Conservation (phyloP, 2,797 vertebrate species). For the Phrynocephalus vlangalii region DNA sequence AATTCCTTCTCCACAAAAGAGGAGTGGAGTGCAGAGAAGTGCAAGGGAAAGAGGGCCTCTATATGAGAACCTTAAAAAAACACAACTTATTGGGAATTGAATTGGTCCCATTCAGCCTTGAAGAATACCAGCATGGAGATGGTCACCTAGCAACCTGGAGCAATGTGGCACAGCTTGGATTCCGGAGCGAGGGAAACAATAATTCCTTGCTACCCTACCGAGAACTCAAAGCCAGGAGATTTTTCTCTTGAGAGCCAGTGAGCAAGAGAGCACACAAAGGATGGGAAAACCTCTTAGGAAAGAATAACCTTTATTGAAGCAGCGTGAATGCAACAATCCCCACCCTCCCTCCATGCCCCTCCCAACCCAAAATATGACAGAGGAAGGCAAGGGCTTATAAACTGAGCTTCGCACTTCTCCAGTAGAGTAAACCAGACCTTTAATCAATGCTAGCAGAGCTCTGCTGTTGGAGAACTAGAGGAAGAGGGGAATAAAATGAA, state of each 20-base stretch:
- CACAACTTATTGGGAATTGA: conserved; percentile 55
- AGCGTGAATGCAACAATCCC: neutral
- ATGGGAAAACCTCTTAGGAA: conserved; percentile 24
- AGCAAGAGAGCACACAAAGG: neutral
- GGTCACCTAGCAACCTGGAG: conserved; percentile 73
- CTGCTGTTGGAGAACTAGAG: neutral
- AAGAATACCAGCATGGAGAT: conserved; percentile 60
- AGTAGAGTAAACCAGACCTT: neutral
- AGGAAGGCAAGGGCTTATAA: neutral
- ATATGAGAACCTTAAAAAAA: conserved; percentile 59
- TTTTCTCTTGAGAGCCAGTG: neutral
- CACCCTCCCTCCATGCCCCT: neutral
- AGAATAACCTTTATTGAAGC: conserved; percentile 19
- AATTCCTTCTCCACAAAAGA: conserved; percentile 37
- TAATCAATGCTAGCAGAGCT: neutral
- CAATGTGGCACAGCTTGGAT: conserved; percentile 24
- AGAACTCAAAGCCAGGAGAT: conserved; percentile 15
- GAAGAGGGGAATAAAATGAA: neutral
- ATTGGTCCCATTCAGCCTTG: conserved; percentile 71
- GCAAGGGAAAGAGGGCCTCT: conserved; percentile 53
- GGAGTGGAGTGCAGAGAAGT: conserved; percentile 36
- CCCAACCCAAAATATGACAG: neutral
- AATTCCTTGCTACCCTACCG: conserved; percentile 21
- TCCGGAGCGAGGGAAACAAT: conserved; percentile 42
- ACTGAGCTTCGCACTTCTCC: neutral